Evolutionary conservation across 2,113 vertebrate genomes (phyloP), one percentile per base, ranked within the genome.

Genomic region (Calidris pugnax): DNA sequence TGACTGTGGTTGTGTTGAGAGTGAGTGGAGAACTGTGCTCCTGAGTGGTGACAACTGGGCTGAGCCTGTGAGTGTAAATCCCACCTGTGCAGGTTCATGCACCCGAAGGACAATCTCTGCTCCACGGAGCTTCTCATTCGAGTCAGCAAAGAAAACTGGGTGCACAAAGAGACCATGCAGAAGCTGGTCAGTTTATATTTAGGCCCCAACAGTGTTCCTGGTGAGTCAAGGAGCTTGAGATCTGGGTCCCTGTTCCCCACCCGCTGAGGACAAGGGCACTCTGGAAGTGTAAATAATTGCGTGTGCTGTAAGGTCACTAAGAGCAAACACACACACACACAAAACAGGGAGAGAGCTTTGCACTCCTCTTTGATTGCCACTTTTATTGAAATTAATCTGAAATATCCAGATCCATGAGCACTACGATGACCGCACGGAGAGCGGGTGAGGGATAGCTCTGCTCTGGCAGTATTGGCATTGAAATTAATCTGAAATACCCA

Each of bases 61-160:
- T 50, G 32, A 88, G 59, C 50, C 56, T 20, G 22, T 26, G 20
- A 35, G 19, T 43, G n/a, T 55, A 90, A 72, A 59, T 6, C 48
- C 32, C 1, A 1, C 41, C 55, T 28, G 24, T 55, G 45, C 43
- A n/a, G 1, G 4, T 64, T 26, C 2, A 0, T 21, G 30, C 20
- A 51, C 27, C n/a, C 4, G 0, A 72, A 68, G 39, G 48, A 55
- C 19, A 47, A 27, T 64, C 17, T 63, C 27, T 16, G 26, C 35
- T 27, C 64, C 50, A 18, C 1, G 22, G 35, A 78, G 23, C 39
- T 83, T 74, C 51, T 30, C 23, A 1, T 79, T 37, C 19, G 45
- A 71, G 67, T 27, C 3, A 3, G 35, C 56, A 87, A 76, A 77
- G 33, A 64, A 68, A 75, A 72, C 59, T n/a, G 48, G n/a, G 24